These are phyloP conservation scores for Brotogeris chrysoptera DNA, from an alignment of 2,797 vertebrate species.

Conservation along the genomic window DNA sequence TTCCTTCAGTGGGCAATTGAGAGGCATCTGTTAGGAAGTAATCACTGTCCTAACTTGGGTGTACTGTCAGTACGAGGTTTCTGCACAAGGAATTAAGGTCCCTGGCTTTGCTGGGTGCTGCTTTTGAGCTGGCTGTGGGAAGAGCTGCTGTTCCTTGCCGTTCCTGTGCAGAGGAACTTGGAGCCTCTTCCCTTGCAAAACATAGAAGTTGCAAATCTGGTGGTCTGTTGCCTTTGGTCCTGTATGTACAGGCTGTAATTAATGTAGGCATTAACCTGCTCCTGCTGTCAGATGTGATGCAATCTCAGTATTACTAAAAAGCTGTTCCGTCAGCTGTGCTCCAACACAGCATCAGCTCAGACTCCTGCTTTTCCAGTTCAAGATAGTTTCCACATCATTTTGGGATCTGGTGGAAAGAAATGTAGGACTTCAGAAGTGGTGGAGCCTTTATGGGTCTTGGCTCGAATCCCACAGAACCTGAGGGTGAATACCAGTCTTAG, in stretches of 20 bases:
- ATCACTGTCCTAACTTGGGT: fast-evolving
- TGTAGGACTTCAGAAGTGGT: neutral
- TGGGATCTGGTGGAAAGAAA: neutral
- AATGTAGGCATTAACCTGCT: neutral
- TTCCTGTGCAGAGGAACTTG: neutral
- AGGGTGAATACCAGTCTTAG: fast-evolving
- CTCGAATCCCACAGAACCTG: neutral
- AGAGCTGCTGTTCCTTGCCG: neutral
- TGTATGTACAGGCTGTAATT: fast-evolving
- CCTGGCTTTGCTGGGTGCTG: fast-evolving
- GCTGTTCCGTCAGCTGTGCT: neutral
- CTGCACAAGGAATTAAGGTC: neutral
- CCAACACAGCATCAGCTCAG: neutral
- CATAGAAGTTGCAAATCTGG: neutral
- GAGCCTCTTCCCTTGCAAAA: neutral
- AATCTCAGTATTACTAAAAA: neutral
- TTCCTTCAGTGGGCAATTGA: neutral
- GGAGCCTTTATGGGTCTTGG: neutral
- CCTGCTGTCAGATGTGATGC: neutral
- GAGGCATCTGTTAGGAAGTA: neutral
- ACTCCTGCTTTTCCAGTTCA: neutral
- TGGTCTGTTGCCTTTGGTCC: neutral
- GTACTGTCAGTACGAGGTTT: neutral
- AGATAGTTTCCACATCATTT: neutral
- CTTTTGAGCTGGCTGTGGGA: neutral